Evolutionary conservation across 2,888 invertebrate genomes (phyloP).

Genomic region (Agonopterix heracliana): DNA sequence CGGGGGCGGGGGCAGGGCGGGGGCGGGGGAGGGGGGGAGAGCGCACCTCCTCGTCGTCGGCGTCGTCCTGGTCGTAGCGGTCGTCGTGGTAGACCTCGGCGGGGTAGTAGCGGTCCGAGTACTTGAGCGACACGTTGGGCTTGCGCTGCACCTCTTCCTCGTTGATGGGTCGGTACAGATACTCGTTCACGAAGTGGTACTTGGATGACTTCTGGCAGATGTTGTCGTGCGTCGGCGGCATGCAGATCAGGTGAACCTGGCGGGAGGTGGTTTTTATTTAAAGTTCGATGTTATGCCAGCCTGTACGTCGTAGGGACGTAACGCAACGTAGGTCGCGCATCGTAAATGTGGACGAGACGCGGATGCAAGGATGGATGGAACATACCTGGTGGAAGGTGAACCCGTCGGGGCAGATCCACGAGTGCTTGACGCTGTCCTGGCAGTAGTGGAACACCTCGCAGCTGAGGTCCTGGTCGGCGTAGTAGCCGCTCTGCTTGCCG

Average conservation of each 20-base stretch:
- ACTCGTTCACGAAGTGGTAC: slow-evolving; percentile 95
- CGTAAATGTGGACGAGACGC: background rate
- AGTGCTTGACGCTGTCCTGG: slow-evolving; percentile 91
- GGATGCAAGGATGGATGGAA: background rate
- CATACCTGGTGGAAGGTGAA: slow-evolving; percentile 90
- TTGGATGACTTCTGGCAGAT: slow-evolving; percentile 92
- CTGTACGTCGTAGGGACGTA: background rate
- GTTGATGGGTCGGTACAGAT: slow-evolving; percentile 91
- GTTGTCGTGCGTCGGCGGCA: slow-evolving; percentile 93
- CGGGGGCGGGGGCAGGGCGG: slow-evolving; percentile 29
- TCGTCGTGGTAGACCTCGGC: slow-evolving; percentile 84
- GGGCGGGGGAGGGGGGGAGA: slow-evolving; percentile 26
- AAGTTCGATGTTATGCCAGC: too few relatives aligned
- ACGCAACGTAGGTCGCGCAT: background rate
- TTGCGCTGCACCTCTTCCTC: slow-evolving; percentile 87
- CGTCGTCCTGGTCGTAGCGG: slow-evolving; percentile 66
- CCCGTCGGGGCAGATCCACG: slow-evolving; percentile 95
- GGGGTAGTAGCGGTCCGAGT: slow-evolving; percentile 90
- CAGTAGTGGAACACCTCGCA: slow-evolving; percentile 97
- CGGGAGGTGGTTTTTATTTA: background rate
- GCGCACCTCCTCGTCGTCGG: slow-evolving; percentile 59
- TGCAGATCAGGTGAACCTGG: slow-evolving; percentile 93
- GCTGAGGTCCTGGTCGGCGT: slow-evolving; percentile 90
- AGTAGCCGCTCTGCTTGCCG: slow-evolving; percentile 90
- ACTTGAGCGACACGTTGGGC: slow-evolving; percentile 86